Evolutionary conservation across 2,888 invertebrate genomes (phyloP), one percentile per base, ranked within the genome.

Genomic region (Aspidiotus destructor): DNA sequence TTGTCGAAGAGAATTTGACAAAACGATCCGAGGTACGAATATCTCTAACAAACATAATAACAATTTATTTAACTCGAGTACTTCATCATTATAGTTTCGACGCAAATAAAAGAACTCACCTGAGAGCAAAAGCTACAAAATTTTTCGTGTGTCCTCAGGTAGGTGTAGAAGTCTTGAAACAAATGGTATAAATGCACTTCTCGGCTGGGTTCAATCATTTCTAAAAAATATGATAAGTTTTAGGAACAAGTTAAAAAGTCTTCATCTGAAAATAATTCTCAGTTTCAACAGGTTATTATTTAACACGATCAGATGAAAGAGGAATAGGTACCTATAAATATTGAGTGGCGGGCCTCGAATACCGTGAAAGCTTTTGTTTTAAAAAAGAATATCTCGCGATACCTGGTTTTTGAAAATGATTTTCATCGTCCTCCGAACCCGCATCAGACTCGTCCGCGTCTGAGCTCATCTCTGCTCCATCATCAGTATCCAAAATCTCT

Each of bases 151-250:
- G 98, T 99, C 71, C 99, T 82, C 79, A 96, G 94, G 78, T 99
- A 98, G 7, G 98, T 97, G 78, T 98, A 99, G 77, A 98, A 99
- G 79, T 99, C 99, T 67, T 93, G 80, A 73, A 99, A 94, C 99
- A 99, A 99, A 79, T 97, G 93, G 75, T 98, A 98, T 9, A 99
- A 81, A 77, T 99, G 99, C 42, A 90, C 87, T 80, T 97, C 96
- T 77, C 97, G 96, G 0, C 95, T 96, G 0, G 95, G 96, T 77
- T 95, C 94, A 17, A 98, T 77, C 28, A 28, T 28, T 28, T 28
- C 28, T 28, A 28, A 15, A 85, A 80, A 48, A 48, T 62, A 41
- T 48, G 52, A 62, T 16, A 48, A 8, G 28, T 9, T 16, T 8
- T 2, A 17, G 13, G 16, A 60, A 41, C 17, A 11, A 42, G 0